Conservation (phyloP, 1,140 invertebrate genomes). For the Cataglyphis hispanica region DNA sequence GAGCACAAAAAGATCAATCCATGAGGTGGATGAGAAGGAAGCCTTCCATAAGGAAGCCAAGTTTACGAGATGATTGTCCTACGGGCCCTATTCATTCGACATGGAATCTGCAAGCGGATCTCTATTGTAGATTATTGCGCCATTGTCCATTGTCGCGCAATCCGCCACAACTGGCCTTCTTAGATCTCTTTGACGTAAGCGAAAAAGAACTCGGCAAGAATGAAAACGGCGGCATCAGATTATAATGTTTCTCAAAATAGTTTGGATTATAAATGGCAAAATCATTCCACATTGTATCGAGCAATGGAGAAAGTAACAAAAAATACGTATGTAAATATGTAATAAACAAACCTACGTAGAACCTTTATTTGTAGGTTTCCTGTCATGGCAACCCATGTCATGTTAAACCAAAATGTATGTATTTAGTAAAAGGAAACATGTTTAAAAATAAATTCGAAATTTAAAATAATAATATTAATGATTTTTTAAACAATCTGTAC, state of each 20-base stretch:
- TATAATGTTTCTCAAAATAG: neutral
- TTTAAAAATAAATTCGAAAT: too few species aligned
- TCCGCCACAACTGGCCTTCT: constrained; percentile 61
- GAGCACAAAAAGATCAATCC: constrained; percentile 59
- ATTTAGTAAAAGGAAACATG: too few species aligned
- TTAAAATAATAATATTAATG: too few species aligned
- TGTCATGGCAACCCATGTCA: too few species aligned
- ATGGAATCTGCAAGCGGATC: constrained; percentile 79
- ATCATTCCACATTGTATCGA: neutral
- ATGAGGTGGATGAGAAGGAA: constrained; percentile 52
- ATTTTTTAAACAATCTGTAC: too few species aligned
- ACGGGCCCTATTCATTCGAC: constrained; percentile 78
- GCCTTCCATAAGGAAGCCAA: constrained; percentile 72
- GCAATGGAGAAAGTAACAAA: too few species aligned
- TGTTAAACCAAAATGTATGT: too few species aligned
- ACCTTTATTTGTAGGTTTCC: too few species aligned
- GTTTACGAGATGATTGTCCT: constrained; percentile 83
- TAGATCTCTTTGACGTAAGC: constrained; percentile 49
- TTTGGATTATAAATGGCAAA: neutral
- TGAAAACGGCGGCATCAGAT: neutral
- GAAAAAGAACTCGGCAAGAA: constrained; percentile 42
- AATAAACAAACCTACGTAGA: too few species aligned
- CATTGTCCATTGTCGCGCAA: constrained; percentile 81
- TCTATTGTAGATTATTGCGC: constrained; percentile 82
- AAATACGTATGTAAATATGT: too few species aligned